Evolutionary conservation across 2,888 invertebrate genomes (phyloP).

Genomic region (Epinotia ramella): DNA sequence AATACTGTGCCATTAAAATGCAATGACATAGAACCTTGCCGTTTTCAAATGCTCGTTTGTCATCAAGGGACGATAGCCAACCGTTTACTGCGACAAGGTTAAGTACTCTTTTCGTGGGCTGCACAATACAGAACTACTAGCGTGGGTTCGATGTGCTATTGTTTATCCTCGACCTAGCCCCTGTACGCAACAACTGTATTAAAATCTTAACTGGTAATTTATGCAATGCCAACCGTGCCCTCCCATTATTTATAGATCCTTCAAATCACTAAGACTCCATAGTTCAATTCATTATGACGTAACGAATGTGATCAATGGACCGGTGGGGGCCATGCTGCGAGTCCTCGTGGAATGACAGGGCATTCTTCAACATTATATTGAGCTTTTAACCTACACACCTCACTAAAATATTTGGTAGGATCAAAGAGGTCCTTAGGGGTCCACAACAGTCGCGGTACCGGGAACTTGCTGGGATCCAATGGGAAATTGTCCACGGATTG

Average conservation of each 20-base stretch:
- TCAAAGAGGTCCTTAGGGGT: no score
- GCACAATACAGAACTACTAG: constrained; percentile 4
- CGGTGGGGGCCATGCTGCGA: no score
- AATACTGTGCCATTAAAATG: constrained; percentile 9
- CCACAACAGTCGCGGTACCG: no score
- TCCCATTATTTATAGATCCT: constrained; percentile 10
- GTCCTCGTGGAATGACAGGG: no score
- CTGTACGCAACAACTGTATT: constrained; percentile 59
- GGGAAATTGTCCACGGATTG: no score
- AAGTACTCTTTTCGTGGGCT: constrained; percentile 21
- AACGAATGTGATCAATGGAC: no score
- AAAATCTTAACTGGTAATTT: constrained; percentile 61
- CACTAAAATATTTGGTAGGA: no score
- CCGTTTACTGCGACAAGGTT: constrained; percentile 14
- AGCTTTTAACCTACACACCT: no score
- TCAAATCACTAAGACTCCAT: not conserved
- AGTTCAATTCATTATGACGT: no score
- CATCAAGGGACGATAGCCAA: constrained; percentile 1
- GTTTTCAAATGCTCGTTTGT: constrained; percentile 2
- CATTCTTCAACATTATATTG: no score
- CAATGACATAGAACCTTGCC: constrained; percentile 16
- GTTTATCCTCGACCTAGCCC: constrained; percentile 57
- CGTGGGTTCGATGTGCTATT: constrained; percentile 47
- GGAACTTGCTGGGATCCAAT: no score
- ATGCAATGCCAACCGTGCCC: constrained; percentile 51